A percentile compares a stretch with the other conserved stretches of the same genome.
Evolutionary conservation across 2,888 invertebrate species (phyloP).

Genomic region (Ashinkailepas kermadecensis): DNA sequence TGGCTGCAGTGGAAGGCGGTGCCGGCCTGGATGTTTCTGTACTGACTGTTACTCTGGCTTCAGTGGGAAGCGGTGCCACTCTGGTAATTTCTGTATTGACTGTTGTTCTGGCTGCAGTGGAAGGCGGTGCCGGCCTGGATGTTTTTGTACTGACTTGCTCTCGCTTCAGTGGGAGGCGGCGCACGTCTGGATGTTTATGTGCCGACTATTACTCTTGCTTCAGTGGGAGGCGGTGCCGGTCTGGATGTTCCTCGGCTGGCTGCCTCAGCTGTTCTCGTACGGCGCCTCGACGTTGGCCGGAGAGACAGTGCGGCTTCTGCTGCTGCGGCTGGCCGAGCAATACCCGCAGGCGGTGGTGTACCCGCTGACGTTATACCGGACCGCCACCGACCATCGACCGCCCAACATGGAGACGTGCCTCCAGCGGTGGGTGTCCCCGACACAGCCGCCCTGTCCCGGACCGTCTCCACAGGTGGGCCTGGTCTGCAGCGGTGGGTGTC

Average conservation of each 20-base stretch:
- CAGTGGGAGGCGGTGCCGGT: slow-evolving; percentile 27
- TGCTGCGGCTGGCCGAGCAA: slow-evolving; percentile 28
- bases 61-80: no score
- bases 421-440: neutral
- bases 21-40: no score
- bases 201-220: slow-evolving; percentile 18
- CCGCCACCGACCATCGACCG: neutral
- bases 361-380: slow-evolving; percentile 24
- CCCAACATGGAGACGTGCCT: neutral
- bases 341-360: slow-evolving; percentile 34
- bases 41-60: no score
- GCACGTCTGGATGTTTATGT: no score
- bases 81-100: no score
- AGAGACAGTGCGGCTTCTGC: slow-evolving; percentile 29
- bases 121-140: no score
- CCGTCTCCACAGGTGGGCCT: no score
- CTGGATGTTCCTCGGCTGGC: slow-evolving; percentile 33
- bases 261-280: slow-evolving; percentile 33
- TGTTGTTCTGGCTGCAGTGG: no score
- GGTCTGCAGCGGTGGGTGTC: no score
- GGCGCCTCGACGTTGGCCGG: slow-evolving; percentile 29
- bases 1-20: no score
- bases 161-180: no score
- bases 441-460: no score
- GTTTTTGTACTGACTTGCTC: neutral